Percentiles rank a stretch among this genome's conserved stretches.
Evolutionary conservation across 2,797 vertebrate species (phyloP).

Genomic region (Scomberomorus guttatus): DNA sequence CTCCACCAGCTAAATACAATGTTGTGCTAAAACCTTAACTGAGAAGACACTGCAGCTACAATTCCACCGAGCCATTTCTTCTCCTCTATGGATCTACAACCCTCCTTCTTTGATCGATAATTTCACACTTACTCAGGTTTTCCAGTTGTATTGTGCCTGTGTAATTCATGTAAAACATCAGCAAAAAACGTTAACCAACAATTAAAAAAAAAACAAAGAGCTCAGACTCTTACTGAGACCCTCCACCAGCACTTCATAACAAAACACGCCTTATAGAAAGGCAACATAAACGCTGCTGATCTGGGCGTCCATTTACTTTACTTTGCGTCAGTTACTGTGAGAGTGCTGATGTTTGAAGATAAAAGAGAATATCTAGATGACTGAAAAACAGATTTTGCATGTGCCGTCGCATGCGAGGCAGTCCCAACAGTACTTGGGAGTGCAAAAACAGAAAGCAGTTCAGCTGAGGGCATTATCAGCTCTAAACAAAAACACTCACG

Average conservation of each 20-base stretch:
- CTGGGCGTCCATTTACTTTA: too few species aligned
- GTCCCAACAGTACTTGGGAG: neutral
- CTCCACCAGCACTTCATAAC: neutral
- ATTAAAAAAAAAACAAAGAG: neutral
- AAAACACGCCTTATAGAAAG: neutral
- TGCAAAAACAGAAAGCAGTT: neutral
- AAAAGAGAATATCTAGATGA: conserved; percentile 32
- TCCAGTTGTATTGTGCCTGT: too few species aligned
- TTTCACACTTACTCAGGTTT: too few species aligned
- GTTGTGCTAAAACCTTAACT: too few species aligned
- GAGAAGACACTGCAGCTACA: neutral
- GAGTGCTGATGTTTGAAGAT: conserved; percentile 9
- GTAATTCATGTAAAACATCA: neutral
- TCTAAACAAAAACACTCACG: neutral
- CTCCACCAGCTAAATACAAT: too few species aligned
- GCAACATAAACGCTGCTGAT: neutral
- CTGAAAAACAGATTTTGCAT: neutral
- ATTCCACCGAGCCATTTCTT: neutral
- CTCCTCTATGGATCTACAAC: neutral
- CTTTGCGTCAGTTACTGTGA: neutral
- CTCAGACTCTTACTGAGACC: neutral
- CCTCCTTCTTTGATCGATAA: neutral
- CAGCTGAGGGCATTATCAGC: neutral
- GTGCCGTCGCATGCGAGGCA: neutral
- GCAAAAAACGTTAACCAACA: too few species aligned